Base-by-base conservation (phyloP, 2,113 vertebrate genomes). In the Corvus hawaiiensis region DNA sequence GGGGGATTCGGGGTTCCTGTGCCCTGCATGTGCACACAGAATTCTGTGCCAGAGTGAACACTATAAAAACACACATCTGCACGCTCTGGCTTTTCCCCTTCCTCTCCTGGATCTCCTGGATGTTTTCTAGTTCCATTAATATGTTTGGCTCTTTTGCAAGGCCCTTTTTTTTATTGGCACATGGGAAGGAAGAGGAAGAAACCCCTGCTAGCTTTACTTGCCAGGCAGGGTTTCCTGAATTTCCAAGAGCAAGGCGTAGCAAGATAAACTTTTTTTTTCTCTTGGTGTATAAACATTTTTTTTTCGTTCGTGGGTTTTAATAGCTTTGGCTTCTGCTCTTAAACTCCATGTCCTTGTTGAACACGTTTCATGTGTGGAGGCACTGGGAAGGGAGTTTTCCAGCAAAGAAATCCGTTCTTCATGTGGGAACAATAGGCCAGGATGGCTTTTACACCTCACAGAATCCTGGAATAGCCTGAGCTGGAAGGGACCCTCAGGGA, bases 151-250 rank as follows among this genome's bases (percentile, higher is more conserved):
- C 67, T 85, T 68, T 59, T 66, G 74, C 54, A 59, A 62, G 89
- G 82, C 59, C 74, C 78, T 54, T 83, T 85, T 89, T 84, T 89
- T 82, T 89, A 44, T 71, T 90, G 90, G 93, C 94, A 64, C 35
- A 4, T 44, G 52, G 44, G 64, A 71, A 56, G 68, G 79, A 84
- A 90, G 35, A 93, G 83, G 90, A 92, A 81, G 88, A 77, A 92
- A 54, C 90, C 88, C 79, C 88, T 77, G 49, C 59, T 90, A 24
- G 63, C 49, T 89, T 86, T 23, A 14, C 87, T 90, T 96, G 94
- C 96, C 94, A 96, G 92, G 66, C 79, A 93, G 94, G 95, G 61
- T 90, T 97, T 96, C 94, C 96, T 73, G 10, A 61, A 84, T 90
- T 90, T 94, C 92, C 83, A 90, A 88, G 52, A 86, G 90, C 68